These are phyloP conservation scores for Chelonus formosanus DNA, from an alignment of 2,888 invertebrate genomes.

Conservation along the genomic window DNA sequence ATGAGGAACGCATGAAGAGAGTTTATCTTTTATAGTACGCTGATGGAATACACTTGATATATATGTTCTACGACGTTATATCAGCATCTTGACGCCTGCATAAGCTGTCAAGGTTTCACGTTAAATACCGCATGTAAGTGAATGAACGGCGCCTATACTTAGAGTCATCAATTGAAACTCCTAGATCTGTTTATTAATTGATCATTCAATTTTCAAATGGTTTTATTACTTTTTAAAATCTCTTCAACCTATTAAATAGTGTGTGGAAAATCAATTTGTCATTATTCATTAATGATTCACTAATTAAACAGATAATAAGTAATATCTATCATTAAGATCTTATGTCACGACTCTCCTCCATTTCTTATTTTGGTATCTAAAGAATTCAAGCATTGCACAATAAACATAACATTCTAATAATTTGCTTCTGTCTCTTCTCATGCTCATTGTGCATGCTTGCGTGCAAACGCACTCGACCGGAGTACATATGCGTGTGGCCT, in stretches of 20 bases:
- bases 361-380: slow-evolving; percentile 13
- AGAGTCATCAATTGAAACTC: slow-evolving; percentile 18
- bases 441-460: slow-evolving; percentile 21
- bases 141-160: slow-evolving; percentile 32
- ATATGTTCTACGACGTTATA: slow-evolving; percentile 23
- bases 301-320: not conserved
- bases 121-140: slow-evolving; percentile 22
- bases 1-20: slow-evolving; percentile 24
- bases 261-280: too few relatives aligned
- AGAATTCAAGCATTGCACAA: slow-evolving; percentile 12
- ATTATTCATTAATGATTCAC: too few relatives aligned
- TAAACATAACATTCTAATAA: slow-evolving; percentile 20
- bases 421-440: slow-evolving; percentile 20
- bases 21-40: slow-evolving; percentile 17
- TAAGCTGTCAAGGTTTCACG: slow-evolving; percentile 48
- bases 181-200: too few relatives aligned
- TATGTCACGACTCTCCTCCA: slow-evolving; percentile 15
- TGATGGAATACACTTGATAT: slow-evolving; percentile 22
- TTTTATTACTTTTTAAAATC: too few relatives aligned
- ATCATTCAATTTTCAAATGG: too few relatives aligned
- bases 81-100: slow-evolving; percentile 45
- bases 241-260: too few relatives aligned
- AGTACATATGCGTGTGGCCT: slow-evolving; percentile 14
- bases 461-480: slow-evolving; percentile 24
- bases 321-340: slow-evolving; percentile 10